Percentiles rank a stretch among this genome's conserved stretches.
Evolutionary conservation across 2,888 invertebrate genomes (phyloP).

Genomic region (Papilio gigon): DNA sequence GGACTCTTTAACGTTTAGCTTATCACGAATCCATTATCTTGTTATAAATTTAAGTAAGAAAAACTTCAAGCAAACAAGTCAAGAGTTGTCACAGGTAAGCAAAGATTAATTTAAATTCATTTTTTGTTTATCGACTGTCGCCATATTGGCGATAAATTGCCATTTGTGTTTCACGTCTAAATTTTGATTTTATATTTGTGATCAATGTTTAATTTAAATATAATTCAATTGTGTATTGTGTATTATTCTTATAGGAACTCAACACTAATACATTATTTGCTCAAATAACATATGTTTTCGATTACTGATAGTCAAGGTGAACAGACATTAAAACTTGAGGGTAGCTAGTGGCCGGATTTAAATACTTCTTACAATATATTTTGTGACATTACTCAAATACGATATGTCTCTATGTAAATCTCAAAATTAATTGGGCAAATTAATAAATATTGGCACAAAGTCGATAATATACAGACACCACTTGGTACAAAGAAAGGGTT

Average conservation of each 20-base stretch:
- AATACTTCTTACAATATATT: too few species aligned
- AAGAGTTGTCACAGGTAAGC: slow-evolving; percentile 94
- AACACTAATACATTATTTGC: neutral
- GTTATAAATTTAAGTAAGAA: slow-evolving; percentile 97
- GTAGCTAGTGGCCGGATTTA: too few species aligned
- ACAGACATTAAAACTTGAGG: neutral
- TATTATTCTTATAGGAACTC: neutral
- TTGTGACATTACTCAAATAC: too few species aligned
- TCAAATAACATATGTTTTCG: neutral
- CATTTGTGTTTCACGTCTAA: slow-evolving; percentile 19
- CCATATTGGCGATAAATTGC: slow-evolving; percentile 71
- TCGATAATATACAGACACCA: too few species aligned
- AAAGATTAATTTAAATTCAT: slow-evolving; percentile 53
- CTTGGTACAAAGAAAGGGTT: too few species aligned
- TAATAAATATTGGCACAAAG: too few species aligned
- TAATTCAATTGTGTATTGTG: neutral
- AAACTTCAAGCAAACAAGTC: slow-evolving; percentile 95
- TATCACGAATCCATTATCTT: slow-evolving; percentile 99
- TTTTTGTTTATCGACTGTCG: slow-evolving; percentile 75
- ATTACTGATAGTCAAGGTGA: neutral
- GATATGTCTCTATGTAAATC: too few species aligned
- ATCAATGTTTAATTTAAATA: neutral
- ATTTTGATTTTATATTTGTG: neutral
- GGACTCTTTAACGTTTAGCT: slow-evolving; percentile 99
- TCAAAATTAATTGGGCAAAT: too few species aligned